phyloP scores from a whole-genome alignment of 1,140 invertebrate species.

The Thaumetopoea pityocampa region DNA sequence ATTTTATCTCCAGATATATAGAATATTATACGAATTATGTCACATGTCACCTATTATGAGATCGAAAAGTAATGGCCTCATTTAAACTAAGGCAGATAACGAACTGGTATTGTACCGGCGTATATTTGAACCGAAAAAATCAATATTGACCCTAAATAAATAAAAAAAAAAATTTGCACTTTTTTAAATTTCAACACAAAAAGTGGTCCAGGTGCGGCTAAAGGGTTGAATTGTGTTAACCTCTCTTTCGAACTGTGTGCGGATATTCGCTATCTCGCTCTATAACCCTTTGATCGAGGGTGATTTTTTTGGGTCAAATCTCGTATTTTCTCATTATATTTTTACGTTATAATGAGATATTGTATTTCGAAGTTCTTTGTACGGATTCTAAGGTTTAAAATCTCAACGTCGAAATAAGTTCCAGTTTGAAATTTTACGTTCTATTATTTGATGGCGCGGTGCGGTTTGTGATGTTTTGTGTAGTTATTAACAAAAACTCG shows the following conservation, averaged over 20 bases:
- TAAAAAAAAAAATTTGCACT: slow-evolving; percentile 64
- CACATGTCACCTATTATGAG: slow-evolving; percentile 17
- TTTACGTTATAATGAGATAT: slow-evolving; percentile 64
- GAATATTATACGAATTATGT: slow-evolving; percentile 16
- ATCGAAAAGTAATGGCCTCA: slow-evolving; percentile 50
- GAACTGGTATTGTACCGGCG: slow-evolving; percentile 49
- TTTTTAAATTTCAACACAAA: slow-evolving; percentile 64
- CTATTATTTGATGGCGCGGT: slow-evolving; percentile 1
- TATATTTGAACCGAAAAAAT: slow-evolving; percentile 53
- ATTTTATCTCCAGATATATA: no score
- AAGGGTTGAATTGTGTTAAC: slow-evolving; percentile 47
- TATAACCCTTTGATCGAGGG: slow-evolving; percentile 54
- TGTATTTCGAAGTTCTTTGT: slow-evolving; percentile 50
- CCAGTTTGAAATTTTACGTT: no score
- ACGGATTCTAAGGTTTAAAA: slow-evolving; percentile 47
- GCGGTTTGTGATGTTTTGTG: slow-evolving; percentile 10
- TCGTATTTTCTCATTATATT: slow-evolving; percentile 60
- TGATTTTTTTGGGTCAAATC: slow-evolving; percentile 66
- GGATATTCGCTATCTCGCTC: slow-evolving; percentile 36
- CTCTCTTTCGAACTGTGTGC: slow-evolving; percentile 30
- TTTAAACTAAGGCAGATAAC: slow-evolving; percentile 52
- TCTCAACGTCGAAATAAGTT: no score
- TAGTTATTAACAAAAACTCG: slow-evolving; percentile 10
- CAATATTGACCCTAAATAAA: slow-evolving; percentile 61
- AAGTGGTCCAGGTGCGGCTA: slow-evolving; percentile 61